Conservation (phyloP, 2,888 invertebrate genomes). For the Cremastobaeus sp. region DNA sequence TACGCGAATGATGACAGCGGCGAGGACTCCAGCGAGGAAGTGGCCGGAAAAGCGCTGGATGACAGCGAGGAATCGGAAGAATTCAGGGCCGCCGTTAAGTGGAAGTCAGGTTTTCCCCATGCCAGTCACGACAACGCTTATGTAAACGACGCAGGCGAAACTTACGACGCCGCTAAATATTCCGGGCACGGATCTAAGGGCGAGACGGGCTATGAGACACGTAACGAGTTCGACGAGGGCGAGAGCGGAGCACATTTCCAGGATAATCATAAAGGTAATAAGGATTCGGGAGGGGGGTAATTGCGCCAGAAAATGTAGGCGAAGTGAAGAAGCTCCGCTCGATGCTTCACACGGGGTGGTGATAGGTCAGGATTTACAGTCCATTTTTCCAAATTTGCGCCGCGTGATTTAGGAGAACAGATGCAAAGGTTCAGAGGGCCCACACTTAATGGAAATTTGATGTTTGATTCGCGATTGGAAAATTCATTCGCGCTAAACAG, state of each 20-base stretch:
- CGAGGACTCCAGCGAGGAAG: constrained; percentile 44
- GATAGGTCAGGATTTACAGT: no score
- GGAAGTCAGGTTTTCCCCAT: constrained; percentile 21
- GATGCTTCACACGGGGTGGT: no score
- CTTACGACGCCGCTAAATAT: constrained; percentile 58
- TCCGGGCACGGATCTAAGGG: constrained; percentile 56
- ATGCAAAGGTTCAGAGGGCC: no score
- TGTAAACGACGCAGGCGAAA: constrained; percentile 53
- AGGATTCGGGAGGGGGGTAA: constrained; percentile 22
- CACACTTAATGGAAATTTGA: no score
- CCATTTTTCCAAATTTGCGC: no score
- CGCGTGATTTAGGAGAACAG: no score
- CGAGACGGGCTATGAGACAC: constrained; percentile 49
- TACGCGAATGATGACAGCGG: not conserved
- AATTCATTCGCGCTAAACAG: no score
- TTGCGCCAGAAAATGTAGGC: no score
- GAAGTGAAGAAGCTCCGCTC: no score
- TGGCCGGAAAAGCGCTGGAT: constrained; percentile 4
- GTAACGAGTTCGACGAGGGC: constrained; percentile 59
- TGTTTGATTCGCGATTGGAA: no score
- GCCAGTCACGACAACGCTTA: constrained; percentile 53
- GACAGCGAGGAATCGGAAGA: constrained; percentile 23
- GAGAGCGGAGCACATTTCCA: constrained; percentile 49
- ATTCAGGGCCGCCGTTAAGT: constrained; percentile 20
- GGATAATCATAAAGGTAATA: constrained; percentile 59